Base-by-base conservation (phyloP, 2,797 vertebrate genomes). In the Rousettus madagascariensis region DNA sequence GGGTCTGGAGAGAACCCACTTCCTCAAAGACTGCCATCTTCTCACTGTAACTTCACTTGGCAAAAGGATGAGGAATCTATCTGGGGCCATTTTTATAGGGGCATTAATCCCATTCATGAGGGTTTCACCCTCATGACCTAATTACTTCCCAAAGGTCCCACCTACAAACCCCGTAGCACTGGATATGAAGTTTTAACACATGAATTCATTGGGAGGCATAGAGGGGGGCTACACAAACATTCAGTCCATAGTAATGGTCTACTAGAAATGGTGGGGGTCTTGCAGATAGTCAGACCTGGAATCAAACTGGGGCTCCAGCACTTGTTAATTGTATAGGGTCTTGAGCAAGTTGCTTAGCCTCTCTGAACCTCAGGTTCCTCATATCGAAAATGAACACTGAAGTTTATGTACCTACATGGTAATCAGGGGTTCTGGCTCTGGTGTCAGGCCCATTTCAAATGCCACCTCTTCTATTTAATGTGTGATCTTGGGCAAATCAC, bases 401-500 rank as follows among this genome's bases (percentile, higher is more conserved):
- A 68, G 43, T 82, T 80, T 46, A 15, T 38, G 36, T 74, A 13
- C 15, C 94, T 92, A 72, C 46, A 30, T 55, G 71, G 69, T 46
- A 88, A 79, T 88, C 68, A 85, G 77, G 33, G 86, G 12, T 43
- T 30, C 59, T 75, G 86, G 49, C 59, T 90, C 53, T 55, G 19
- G 38, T 53, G 36, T 87, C 61, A 53, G 53, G n/a, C 53, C 46
- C 57, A 74, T 53, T 80, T 94, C 46, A 92, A 87, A 91, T 51
- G 7, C 55, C 22, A 75, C 53, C 30, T 87, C 30, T 75, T 85
- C 49, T 59, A 59, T 26, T 93, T 74, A 84, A 26, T 75, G 5
- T 28, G 38, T 90, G 65, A 90, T 74, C 15, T 93, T 93, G 22
- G 41, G 55, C 26, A 92, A 86, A 68, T 93, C 33, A 93, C 57